Evolutionary conservation across 2,797 vertebrate species (phyloP).

Genomic region (Xyrichtys novacula): DNA sequence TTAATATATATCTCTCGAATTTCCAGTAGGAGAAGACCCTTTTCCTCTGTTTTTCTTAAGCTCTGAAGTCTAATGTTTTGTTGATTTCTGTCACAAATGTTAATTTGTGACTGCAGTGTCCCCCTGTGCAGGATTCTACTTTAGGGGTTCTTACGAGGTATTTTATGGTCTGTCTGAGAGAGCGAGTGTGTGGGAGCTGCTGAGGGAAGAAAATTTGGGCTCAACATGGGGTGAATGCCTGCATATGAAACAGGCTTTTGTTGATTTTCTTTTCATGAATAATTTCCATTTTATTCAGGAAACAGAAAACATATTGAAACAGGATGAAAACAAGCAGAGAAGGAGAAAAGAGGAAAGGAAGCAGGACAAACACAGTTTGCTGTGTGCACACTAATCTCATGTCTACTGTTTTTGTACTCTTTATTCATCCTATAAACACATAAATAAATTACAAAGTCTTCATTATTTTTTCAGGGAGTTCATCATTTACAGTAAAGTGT

Average conservation of each 20-base stretch:
- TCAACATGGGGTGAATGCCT: neutral
- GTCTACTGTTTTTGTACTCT: neutral
- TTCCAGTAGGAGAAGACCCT: too few relatives aligned
- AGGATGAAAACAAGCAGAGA: neutral
- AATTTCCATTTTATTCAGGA: conserved; percentile 14
- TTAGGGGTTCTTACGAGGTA: neutral
- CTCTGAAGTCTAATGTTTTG: neutral
- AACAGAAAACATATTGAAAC: conserved; percentile 2
- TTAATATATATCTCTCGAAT: too few relatives aligned
- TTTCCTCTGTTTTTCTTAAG: too few relatives aligned
- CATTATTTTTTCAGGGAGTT: too few relatives aligned
- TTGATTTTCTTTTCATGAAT: conserved; percentile 34
- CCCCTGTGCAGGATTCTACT: neutral
- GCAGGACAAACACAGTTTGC: neutral
- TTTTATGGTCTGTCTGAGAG: neutral
- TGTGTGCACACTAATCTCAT: conserved; percentile 2
- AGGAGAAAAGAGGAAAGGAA: neutral
- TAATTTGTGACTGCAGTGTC: neutral
- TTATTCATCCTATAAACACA: neutral
- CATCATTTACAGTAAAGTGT: too few relatives aligned
- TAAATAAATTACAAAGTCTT: too few relatives aligned
- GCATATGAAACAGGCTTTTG: conserved; percentile 15
- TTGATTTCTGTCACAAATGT: neutral
- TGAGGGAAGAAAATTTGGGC: neutral
- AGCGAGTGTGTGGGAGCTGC: too few relatives aligned